phyloP scores from a whole-genome alignment of 2,113 vertebrate genomes.

The Aleadryas rufinucha region DNA sequence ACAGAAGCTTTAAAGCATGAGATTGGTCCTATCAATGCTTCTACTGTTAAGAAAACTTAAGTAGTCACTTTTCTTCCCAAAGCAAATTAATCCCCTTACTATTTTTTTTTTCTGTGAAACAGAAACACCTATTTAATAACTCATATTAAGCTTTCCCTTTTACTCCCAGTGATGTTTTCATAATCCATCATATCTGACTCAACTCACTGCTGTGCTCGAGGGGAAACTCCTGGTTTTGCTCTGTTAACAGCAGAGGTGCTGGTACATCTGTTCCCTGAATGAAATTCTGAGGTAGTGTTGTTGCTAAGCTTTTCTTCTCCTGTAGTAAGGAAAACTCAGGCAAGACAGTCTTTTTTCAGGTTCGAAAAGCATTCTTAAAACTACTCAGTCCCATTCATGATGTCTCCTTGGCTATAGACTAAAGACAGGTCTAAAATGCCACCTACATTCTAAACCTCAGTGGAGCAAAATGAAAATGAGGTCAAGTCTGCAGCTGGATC shows the following conservation, averaged over 20 bases:
- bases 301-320: not conserved
- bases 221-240: not conserved
- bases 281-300: not conserved
- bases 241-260: not conserved
- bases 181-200: not conserved
- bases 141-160: not conserved
- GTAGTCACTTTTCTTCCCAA: not conserved
- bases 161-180: not conserved
- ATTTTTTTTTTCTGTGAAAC: not conserved
- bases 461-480: not conserved
- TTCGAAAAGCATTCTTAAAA: not conserved
- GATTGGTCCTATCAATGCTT: not conserved
- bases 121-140: not conserved
- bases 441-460: not conserved
- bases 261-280: not conserved
- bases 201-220: not conserved
- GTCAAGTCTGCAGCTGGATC: not conserved
- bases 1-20: not conserved
- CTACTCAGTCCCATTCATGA: not conserved
- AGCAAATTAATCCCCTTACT: not conserved
- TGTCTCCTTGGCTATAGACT: not conserved
- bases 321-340: not conserved
- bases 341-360: not conserved
- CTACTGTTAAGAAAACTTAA: not conserved
- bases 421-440: not conserved